Conservation (phyloP, 2,113 vertebrate genomes). For the Buteo buteo region DNA sequence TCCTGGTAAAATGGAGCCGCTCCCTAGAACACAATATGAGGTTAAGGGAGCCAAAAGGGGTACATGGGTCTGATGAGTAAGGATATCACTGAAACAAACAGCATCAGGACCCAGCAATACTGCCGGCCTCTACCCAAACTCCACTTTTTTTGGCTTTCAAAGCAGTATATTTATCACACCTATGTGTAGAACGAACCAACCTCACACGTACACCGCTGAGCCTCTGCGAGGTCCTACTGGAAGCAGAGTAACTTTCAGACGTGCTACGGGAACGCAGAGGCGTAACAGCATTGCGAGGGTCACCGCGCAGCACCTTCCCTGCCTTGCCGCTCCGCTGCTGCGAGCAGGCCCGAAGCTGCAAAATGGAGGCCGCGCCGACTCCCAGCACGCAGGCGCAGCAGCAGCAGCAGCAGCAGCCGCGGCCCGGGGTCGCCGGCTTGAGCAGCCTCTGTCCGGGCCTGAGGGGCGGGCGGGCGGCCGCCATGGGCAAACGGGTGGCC, state of each 20-base stretch:
- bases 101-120: neutral
- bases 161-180: neutral
- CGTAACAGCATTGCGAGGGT: accelerated
- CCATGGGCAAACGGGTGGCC: no score
- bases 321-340: accelerated
- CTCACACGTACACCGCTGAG: accelerated
- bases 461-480: no score
- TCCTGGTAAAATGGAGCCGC: neutral
- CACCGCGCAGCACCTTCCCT: accelerated
- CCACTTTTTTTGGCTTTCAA: neutral
- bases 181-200: accelerated
- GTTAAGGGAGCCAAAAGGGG: neutral
- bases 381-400: neutral
- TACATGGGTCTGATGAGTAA: accelerated
- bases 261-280: accelerated
- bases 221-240: neutral
- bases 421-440: accelerated
- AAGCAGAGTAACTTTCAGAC: neutral
- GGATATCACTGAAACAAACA: neutral
- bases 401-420: neutral
- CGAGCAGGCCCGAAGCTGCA: no score
- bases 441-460: accelerated
- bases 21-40: neutral
- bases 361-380: accelerated
- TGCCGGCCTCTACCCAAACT: neutral